Evolutionary conservation across 2,113 vertebrate genomes (phyloP).

Genomic region (Machaerirhynchus nigripectus): DNA sequence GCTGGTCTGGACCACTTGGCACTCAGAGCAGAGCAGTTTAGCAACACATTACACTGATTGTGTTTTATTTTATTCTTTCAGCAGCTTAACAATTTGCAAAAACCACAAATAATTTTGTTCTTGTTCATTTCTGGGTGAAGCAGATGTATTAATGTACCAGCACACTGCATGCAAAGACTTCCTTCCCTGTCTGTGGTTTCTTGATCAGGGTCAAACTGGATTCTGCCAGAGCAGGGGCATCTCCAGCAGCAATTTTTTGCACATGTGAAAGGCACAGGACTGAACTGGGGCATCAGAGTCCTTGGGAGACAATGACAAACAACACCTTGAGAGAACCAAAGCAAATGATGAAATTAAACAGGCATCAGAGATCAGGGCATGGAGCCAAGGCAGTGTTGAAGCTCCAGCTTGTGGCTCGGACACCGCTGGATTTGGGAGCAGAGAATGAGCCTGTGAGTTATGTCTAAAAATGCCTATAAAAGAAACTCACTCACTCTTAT

Average conservation of each 20-base stretch:
- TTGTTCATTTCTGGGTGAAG: neutral
- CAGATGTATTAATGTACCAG: neutral
- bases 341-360: neutral
- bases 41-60: neutral
- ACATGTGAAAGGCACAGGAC: neutral
- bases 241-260: neutral
- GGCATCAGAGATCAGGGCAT: neutral
- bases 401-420: neutral
- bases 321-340: neutral
- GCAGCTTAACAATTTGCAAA: neutral
- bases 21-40: neutral
- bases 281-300: neutral
- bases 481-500: neutral
- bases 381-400: neutral
- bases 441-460: neutral
- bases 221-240: neutral
- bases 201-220: neutral
- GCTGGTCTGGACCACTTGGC: neutral
- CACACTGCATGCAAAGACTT: neutral
- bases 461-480: neutral
- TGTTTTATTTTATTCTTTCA: neutral
- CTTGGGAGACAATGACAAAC: neutral
- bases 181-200: neutral
- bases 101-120: neutral
- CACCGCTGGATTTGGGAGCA: neutral